Evolutionary conservation across 2,888 invertebrate genomes (phyloP).

Genomic region (Synergus itoensis): DNA sequence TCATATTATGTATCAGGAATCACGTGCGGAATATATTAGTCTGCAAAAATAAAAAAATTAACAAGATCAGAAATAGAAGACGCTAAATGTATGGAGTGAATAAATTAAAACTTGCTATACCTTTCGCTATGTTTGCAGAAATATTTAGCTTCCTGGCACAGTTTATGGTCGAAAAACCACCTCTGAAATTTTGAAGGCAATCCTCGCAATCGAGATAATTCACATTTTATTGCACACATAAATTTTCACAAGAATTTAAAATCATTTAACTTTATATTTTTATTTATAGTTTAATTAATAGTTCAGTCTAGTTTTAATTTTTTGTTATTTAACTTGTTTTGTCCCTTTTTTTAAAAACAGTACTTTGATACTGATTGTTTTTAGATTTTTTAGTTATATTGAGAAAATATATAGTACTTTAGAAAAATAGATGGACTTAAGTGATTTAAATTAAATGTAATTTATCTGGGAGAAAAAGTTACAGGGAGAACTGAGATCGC

Average conservation of each 20-base stretch:
- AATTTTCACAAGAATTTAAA: neutral
- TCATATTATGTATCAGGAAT: neutral
- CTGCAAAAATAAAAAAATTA: constrained; percentile 18
- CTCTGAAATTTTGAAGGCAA: neutral
- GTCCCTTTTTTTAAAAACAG: neutral
- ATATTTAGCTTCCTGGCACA: neutral
- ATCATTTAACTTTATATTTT: neutral
- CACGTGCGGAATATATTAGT: constrained; percentile 1
- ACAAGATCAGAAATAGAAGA: neutral
- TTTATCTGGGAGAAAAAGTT: neutral
- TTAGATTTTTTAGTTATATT: too few species aligned
- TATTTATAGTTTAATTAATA: too few species aligned
- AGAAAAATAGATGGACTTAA: too few species aligned
- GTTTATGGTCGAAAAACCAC: neutral
- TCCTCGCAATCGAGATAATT: neutral
- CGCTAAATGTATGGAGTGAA: neutral
- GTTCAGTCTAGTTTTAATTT: neutral
- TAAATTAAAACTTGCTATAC: constrained; percentile 14
- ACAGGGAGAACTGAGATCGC: too few species aligned
- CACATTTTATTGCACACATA: neutral
- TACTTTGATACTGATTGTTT: too few species aligned
- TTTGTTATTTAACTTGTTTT: neutral
- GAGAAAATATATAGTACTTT: too few species aligned
- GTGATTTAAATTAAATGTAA: too few species aligned
- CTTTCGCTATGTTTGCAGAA: constrained; percentile 19